These are phyloP conservation scores for Ophraella communa DNA, from an alignment of 2,888 invertebrate genomes.

Conservation along the genomic window DNA sequence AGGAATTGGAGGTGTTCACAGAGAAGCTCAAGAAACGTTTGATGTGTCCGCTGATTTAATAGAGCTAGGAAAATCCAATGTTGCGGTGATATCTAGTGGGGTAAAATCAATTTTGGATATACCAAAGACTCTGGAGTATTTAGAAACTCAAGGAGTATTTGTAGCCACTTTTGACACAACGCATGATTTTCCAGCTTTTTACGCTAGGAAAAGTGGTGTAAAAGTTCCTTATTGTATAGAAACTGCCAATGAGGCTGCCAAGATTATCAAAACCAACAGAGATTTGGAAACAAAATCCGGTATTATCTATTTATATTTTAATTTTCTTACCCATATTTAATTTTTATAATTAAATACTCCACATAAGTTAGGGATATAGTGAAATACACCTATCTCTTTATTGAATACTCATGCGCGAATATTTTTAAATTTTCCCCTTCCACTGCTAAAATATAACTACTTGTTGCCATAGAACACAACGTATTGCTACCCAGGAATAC, in stretches of 20 bases:
- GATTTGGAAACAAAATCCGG: conserved; percentile 70
- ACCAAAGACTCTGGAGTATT: conserved; percentile 88
- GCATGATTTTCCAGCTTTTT: conserved; percentile 91
- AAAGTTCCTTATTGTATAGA: conserved; percentile 74
- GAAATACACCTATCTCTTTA: too few species aligned
- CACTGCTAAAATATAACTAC: too few species aligned
- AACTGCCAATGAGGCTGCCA: conserved; percentile 73
- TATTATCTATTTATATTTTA: conserved; percentile 2
- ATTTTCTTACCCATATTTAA: too few species aligned
- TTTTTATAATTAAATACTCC: too few species aligned
- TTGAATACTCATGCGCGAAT: too few species aligned
- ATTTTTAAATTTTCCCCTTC: too few species aligned
- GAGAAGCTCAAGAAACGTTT: conserved; percentile 82
- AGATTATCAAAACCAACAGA: conserved; percentile 65
- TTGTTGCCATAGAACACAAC: too few species aligned
- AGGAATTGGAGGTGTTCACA: conserved; percentile 92
- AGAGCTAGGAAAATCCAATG: conserved; percentile 85
- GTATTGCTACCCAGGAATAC: too few species aligned
- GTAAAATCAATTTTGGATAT: conserved; percentile 98
- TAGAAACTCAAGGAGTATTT: conserved; percentile 95
- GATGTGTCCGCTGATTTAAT: conserved; percentile 95
- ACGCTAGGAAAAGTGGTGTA: conserved; percentile 77
- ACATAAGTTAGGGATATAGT: too few species aligned
- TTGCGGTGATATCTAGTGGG: conserved; percentile 94
- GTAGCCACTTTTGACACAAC: conserved; percentile 79